phyloP scores from a whole-genome alignment of 2,113 vertebrate species.

The Tachysurus vachellii region DNA sequence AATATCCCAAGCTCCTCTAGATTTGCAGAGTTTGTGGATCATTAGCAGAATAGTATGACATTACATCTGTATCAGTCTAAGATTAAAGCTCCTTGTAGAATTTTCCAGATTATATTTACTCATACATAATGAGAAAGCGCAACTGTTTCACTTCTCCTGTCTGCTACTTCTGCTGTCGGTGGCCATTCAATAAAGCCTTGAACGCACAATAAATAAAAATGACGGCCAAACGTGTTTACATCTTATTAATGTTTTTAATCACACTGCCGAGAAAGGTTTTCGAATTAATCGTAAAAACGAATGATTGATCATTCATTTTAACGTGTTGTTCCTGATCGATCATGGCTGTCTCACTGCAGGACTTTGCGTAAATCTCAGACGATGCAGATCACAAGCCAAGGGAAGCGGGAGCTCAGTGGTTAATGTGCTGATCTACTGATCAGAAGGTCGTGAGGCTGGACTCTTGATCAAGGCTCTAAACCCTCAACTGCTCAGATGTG shows the following conservation, averaged over 20 bases:
- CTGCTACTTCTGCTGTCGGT: background rate
- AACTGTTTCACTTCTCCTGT: background rate
- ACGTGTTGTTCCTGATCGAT: background rate
- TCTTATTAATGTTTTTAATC: background rate
- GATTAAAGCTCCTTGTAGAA: background rate
- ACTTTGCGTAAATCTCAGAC: background rate
- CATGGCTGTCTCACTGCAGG: background rate
- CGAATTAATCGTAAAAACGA: background rate
- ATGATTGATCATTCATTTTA: background rate
- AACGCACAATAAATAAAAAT: background rate
- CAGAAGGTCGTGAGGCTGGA: too few relatives aligned
- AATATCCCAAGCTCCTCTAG: too few relatives aligned
- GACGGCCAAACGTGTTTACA: background rate
- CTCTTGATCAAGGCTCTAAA: too few relatives aligned
- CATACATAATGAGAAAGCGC: background rate
- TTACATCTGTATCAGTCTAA: background rate
- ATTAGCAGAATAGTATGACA: background rate
- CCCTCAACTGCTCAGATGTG: too few relatives aligned
- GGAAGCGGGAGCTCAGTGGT: too few relatives aligned
- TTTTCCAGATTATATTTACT: background rate
- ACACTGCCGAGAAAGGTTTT: background rate
- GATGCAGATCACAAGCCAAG: background rate
- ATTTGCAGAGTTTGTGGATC: too few relatives aligned
- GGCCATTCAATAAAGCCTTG: background rate
- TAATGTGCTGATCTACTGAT: too few relatives aligned